Evolutionary conservation across 2,113 vertebrate genomes (phyloP), one percentile per base, ranked within the genome.

Genomic region (Ascaphus truei): DNA sequence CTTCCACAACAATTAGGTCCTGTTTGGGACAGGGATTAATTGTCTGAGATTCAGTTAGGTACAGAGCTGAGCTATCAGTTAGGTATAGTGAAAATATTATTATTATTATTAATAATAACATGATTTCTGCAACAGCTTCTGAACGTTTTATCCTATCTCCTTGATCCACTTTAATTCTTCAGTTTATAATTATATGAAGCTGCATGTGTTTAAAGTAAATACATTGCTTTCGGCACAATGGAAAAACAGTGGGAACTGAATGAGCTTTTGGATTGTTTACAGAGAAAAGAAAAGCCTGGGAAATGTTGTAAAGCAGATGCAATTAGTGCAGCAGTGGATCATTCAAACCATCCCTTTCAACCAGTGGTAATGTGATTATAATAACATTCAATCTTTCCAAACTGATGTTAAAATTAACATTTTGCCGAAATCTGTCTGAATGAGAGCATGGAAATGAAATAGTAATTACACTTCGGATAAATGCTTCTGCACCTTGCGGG

Each of bases 181-280:
- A 34, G 62, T 66, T 66, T 55, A 66, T 5, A 31, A 55, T 66
- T 66, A 30, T 55, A 66, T 53, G 23, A 53, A 53, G 33, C 34
- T 39, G 47, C 41, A 41, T 66, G 51, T 55, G 62, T 55, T 66
- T 66, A 43, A 66, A 66, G 62, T 66, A 66, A 66, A 66, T 66
- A 66, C 53, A 51, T 43, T 5, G 36, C 50, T 36, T 12, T 23
- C 53, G 50, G 50, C 62, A 65, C 23, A 43, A 55, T 66, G 36
- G 36, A 66, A 41, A 64, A 29, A 47, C 26, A 65, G 33, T 55
- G 50, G 50, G 62, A 66, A 65, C 62, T 39, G 15, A 55, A 43
- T 23, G 30, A 18, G 26, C 15, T 36, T 36, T 52, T 66, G 52
- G 34, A 66, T 55, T 55, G 50, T 55, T 66, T 55, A 66, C 50